Conservation (phyloP, 2,888 invertebrate genomes). For the Phyllotreta cruciferae region DNA sequence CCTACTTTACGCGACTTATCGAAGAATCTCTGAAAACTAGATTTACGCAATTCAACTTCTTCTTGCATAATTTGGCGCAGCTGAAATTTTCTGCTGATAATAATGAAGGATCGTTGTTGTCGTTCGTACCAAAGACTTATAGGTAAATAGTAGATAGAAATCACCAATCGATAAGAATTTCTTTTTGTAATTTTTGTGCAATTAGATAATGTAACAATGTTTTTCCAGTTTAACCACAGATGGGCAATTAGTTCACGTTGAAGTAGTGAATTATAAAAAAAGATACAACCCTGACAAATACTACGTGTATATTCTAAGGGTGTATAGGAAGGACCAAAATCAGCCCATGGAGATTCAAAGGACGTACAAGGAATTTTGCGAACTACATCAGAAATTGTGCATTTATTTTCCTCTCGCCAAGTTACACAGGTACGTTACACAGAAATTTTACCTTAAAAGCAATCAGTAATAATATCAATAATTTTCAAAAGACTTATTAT, state of each 20-base stretch:
- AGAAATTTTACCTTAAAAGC: neutral
- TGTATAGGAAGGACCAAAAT: constrained; percentile 84
- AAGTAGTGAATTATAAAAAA: constrained; percentile 90
- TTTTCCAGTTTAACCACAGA: constrained; percentile 82
- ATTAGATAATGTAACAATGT: constrained; percentile 13
- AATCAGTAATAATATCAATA: too few relatives aligned
- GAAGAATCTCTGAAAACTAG: constrained; percentile 91
- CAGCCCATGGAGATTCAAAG: constrained; percentile 90
- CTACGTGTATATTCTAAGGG: constrained; percentile 89
- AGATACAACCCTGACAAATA: constrained; percentile 97
- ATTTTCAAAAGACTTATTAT: too few relatives aligned
- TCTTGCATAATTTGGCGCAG: constrained; percentile 80
- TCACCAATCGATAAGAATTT: constrained; percentile 17
- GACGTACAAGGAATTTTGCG: constrained; percentile 96
- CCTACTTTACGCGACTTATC: constrained; percentile 95
- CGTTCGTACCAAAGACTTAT: constrained; percentile 93
- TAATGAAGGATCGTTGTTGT: constrained; percentile 79
- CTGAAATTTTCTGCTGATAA: constrained; percentile 90
- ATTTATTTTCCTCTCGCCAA: constrained; percentile 90
- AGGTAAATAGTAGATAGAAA: constrained; percentile 70
- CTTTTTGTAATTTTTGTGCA: constrained; percentile 5
- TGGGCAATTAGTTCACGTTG: constrained; percentile 84
- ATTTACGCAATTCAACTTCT: constrained; percentile 98
- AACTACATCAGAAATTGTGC: constrained; percentile 93
- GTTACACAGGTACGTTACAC: constrained; percentile 77